These are phyloP conservation scores for Platysternon megacephalum DNA, from an alignment of 2,113 vertebrate genomes.

Conservation along the genomic window DNA sequence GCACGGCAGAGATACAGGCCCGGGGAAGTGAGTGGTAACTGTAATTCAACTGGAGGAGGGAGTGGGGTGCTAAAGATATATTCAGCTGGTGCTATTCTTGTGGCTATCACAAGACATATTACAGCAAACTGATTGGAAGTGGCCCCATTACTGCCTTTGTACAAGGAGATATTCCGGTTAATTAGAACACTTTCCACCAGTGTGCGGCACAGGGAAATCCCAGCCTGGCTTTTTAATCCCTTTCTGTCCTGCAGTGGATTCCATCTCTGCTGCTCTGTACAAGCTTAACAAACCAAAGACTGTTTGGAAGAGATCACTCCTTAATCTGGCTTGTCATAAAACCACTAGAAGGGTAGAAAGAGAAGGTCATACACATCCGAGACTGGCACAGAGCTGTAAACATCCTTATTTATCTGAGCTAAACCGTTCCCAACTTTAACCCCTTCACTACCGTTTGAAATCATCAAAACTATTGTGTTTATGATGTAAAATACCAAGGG, in stretches of 20 bases:
- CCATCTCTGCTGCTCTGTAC: slow-evolving; percentile 45
- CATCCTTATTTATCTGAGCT: slow-evolving; percentile 42
- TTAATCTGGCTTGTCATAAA: slow-evolving; percentile 61
- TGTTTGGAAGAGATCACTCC: slow-evolving; percentile 49
- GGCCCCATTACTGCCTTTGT: background rate
- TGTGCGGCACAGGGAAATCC: slow-evolving; percentile 35
- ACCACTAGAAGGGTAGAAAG: slow-evolving; percentile 36
- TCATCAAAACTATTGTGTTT: background rate
- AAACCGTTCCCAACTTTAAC: slow-evolving; percentile 44
- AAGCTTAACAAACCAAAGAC: slow-evolving; percentile 54
- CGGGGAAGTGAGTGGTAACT: background rate
- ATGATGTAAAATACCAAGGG: background rate
- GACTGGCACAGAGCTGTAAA: slow-evolving; percentile 16
- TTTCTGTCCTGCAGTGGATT: slow-evolving; percentile 23
- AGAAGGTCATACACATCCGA: slow-evolving; percentile 32
- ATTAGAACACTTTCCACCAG: background rate
- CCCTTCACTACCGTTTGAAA: background rate
- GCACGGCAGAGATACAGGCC: background rate
- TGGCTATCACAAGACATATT: background rate
- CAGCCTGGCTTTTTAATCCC: background rate
- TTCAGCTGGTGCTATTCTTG: background rate
- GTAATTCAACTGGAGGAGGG: background rate
- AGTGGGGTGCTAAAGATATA: background rate
- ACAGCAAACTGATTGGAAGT: background rate
- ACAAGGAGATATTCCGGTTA: background rate